Conservation (phyloP, 23 tunicate species). For the Aplidium turbinatum region DNA sequence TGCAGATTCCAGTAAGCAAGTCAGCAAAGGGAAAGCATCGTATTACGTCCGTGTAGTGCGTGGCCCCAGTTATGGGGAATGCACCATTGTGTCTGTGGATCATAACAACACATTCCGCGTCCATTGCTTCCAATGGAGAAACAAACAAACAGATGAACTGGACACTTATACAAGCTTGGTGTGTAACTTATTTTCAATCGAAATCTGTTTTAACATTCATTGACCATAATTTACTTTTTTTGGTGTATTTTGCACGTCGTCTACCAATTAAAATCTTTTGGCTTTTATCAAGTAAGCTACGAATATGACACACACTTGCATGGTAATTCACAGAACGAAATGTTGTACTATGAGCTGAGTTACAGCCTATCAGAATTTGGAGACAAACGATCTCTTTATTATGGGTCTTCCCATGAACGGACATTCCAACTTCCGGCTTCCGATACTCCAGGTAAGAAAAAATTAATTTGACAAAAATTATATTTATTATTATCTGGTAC, state of each 20-base stretch:
- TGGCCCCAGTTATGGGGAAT: constrained; percentile 81
- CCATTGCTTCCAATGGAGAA: constrained; percentile 74
- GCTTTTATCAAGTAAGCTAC: too few species aligned
- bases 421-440: constrained; percentile 54
- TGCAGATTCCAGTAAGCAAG: too few species aligned
- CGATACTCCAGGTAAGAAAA: constrained; percentile 58
- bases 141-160: constrained; percentile 35
- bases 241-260: too few species aligned
- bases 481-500: too few species aligned
- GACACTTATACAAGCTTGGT: constrained; percentile 24
- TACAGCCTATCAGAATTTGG: constrained; percentile 52
- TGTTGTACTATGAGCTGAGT: constrained; percentile 54
- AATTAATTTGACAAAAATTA: too few species aligned
- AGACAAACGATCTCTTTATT: constrained; percentile 45
- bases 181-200: too few species aligned
- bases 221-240: too few species aligned
- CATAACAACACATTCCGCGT: constrained; percentile 37
- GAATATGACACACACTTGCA: too few species aligned
- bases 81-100: constrained; percentile 41
- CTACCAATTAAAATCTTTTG: too few species aligned
- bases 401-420: constrained; percentile 46
- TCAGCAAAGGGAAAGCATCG: constrained; percentile 21
- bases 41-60: constrained; percentile 66
- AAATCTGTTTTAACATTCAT: too few species aligned
- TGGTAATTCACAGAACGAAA: constrained; percentile 62